A percentile compares a stretch with the other conserved stretches of the same genome.
Evolutionary conservation across 2,113 vertebrate species (phyloP).

Genomic region (Psittacara wagleri): DNA sequence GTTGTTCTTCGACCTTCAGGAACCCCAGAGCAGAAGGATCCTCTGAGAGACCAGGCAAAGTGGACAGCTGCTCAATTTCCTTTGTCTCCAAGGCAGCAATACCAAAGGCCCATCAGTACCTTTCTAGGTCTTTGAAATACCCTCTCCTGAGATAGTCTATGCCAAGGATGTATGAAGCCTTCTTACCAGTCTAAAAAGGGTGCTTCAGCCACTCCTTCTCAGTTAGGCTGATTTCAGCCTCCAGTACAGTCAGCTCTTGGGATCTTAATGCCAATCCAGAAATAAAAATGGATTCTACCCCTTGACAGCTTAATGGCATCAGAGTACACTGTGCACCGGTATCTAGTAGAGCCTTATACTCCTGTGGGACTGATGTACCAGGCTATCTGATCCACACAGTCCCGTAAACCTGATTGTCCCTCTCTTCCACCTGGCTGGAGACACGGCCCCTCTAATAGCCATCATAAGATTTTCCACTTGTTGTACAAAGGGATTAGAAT

Average conservation of each 20-base stretch:
- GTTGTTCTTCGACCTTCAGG: neutral
- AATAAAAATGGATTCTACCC: neutral
- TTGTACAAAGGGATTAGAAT: neutral
- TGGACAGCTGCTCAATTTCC: neutral
- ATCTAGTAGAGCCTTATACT: neutral
- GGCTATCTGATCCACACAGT: neutral
- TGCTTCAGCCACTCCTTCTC: neutral
- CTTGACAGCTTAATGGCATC: neutral
- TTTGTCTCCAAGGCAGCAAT: neutral
- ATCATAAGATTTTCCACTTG: neutral
- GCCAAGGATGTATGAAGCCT: neutral
- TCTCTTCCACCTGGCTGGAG: neutral
- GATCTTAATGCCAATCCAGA: neutral
- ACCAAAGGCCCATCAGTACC: neutral
- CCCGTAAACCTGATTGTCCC: neutral
- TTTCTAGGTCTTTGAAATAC: neutral
- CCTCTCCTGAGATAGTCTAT: neutral
- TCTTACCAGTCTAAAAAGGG: neutral
- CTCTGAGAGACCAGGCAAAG: neutral
- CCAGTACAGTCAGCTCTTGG: neutral
- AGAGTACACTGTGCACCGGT: neutral
- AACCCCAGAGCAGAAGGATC: neutral
- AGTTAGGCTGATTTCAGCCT: neutral
- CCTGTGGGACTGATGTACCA: neutral
- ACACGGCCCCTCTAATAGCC: neutral